Evolutionary conservation across 1,140 invertebrate species (phyloP).

Genomic region (Pseudomyrmex pallidus): DNA sequence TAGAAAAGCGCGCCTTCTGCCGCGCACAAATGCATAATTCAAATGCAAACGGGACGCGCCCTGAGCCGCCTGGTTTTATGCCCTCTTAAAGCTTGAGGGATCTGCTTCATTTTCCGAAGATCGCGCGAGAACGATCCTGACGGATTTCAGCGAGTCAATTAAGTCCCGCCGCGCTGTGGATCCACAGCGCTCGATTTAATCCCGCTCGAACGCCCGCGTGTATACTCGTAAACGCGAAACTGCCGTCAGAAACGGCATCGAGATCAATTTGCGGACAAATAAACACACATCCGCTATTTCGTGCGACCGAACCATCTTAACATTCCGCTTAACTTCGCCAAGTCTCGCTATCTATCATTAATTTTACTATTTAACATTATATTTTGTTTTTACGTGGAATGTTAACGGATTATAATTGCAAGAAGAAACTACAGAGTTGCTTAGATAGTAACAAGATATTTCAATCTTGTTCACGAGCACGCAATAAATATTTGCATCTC

Average conservation of each 20-base stretch:
- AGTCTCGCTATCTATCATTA: neutral
- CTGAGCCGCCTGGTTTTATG: neutral
- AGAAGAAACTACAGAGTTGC: neutral
- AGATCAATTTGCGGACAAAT: conserved; percentile 16
- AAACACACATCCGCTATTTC: neutral
- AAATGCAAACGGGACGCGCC: conserved; percentile 37
- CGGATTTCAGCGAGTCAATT: conserved; percentile 42
- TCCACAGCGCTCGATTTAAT: conserved; percentile 27
- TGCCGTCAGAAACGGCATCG: conserved; percentile 6
- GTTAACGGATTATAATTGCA: conserved; percentile 7
- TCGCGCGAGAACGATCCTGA: conserved; percentile 12
- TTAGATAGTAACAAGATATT: neutral
- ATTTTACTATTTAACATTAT: neutral
- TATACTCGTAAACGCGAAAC: conserved; percentile 19
- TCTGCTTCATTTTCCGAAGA: conserved; percentile 27
- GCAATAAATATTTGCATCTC: neutral
- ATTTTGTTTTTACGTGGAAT: neutral
- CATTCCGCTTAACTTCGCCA: neutral
- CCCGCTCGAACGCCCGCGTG: neutral
- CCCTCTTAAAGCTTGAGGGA: conserved; percentile 31
- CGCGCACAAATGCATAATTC: conserved; percentile 42
- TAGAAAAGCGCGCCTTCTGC: neutral
- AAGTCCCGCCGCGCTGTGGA: conserved; percentile 6
- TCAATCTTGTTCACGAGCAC: neutral
- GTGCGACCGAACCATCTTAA: neutral